Conservation (phyloP, 2,797 vertebrate genomes). For the Takifugu rubripes region DNA sequence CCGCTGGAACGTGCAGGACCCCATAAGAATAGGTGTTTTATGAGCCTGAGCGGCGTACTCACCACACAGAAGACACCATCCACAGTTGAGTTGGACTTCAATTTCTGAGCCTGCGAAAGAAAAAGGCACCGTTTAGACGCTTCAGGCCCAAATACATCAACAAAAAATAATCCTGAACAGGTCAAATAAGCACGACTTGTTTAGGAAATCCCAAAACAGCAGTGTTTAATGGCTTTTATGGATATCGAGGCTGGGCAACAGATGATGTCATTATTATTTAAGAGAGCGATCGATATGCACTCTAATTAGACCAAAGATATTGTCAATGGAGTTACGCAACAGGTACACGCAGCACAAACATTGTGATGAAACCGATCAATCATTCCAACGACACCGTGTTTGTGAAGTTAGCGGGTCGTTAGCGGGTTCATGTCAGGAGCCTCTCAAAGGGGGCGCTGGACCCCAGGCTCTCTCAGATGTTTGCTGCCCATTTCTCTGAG, state of each 20-base stretch:
- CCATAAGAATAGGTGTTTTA: neutral
- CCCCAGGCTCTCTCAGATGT: conserved; percentile 20
- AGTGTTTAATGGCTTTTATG: neutral
- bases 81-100: conserved; percentile 85
- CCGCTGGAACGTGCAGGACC: fast-evolving
- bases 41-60: conserved; percentile 18
- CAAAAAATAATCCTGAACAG: neutral
- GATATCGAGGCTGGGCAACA: too few relatives aligned
- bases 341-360: conserved; percentile 1
- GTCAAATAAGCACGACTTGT: neutral
- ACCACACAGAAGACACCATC: conserved; percentile 73
- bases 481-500: conserved; percentile 3
- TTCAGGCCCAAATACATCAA: neutral
- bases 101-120: conserved; percentile 84
- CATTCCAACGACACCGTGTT: neutral
- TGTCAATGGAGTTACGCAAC: conserved; percentile 5
- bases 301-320: conserved; percentile 18
- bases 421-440: conserved; percentile 13
- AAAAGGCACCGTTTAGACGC: conserved; percentile 2
- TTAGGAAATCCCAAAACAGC: neutral
- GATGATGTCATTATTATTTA: conserved; percentile 19
- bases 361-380: conserved; percentile 5
- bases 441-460: conserved; percentile 30
- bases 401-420: neutral
- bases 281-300: conserved; percentile 12